Conservation (phyloP, 2,113 vertebrate species). For the Aythya baeri region DNA sequence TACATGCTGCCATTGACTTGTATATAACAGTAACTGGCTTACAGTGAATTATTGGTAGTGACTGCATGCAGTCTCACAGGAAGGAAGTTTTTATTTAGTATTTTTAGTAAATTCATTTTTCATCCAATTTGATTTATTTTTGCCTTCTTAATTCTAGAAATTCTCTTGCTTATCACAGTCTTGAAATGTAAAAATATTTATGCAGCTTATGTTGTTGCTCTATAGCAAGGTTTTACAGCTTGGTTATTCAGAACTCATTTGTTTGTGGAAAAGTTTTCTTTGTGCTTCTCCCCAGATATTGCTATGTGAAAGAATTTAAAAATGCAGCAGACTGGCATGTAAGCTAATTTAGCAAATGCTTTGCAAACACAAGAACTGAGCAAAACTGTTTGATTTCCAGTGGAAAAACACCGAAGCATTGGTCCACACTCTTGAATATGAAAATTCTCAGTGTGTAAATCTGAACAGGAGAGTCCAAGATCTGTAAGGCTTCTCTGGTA, state of each 20-base stretch:
- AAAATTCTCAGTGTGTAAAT: neutral
- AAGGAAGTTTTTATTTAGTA: neutral
- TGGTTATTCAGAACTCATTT: slow-evolving; percentile 14
- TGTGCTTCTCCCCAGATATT: neutral
- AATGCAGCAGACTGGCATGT: neutral
- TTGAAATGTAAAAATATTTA: neutral
- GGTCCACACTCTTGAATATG: neutral
- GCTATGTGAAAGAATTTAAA: neutral
- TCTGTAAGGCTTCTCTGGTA: neutral
- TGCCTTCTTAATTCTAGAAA: neutral
- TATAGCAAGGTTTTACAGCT: neutral
- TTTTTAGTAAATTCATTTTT: neutral
- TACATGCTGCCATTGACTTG: neutral
- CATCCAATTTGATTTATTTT: neutral
- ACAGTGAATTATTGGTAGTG: neutral
- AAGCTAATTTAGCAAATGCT: neutral
- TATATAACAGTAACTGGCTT: neutral
- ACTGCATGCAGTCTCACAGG: neutral
- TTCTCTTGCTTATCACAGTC: neutral
- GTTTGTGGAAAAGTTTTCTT: neutral
- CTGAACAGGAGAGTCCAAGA: neutral
- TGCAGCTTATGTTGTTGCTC: neutral
- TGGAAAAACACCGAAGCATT: neutral
- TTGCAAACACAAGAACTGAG: neutral
- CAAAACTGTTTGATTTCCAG: neutral